These are phyloP conservation scores for Pseudopipra pipra DNA, from an alignment of 2,113 vertebrate species.

Conservation along the genomic window DNA sequence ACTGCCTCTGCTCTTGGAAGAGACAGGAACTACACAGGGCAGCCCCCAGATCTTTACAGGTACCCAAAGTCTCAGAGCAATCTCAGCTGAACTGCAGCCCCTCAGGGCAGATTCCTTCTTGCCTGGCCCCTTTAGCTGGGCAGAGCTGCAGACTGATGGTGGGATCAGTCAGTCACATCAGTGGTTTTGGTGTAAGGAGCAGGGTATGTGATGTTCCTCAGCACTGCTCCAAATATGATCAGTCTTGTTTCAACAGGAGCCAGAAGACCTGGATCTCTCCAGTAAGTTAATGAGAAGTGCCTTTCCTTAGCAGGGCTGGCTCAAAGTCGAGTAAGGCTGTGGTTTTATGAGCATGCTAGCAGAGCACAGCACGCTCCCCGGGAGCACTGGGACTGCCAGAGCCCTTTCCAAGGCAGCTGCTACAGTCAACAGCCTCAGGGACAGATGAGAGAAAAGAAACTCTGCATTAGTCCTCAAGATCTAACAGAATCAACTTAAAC, in stretches of 20 bases:
- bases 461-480: neutral
- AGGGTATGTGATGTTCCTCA: neutral
- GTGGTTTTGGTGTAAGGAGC: neutral
- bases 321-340: accelerated
- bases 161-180: neutral
- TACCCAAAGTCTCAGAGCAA: neutral
- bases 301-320: neutral
- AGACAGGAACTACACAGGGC: neutral
- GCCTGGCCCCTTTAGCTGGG: neutral
- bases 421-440: neutral
- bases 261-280: neutral
- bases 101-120: neutral
- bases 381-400: neutral
- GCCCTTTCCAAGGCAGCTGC: neutral
- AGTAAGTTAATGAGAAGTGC: neutral
- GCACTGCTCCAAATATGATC: neutral
- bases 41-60: neutral
- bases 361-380: accelerated
- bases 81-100: neutral
- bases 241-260: neutral
- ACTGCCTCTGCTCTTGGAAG: neutral
- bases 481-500: neutral
- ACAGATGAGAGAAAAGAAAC: neutral
- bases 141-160: neutral
- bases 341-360: neutral